Base-by-base conservation (phyloP, 2,888 invertebrate species). In the Nycteola revayana region DNA sequence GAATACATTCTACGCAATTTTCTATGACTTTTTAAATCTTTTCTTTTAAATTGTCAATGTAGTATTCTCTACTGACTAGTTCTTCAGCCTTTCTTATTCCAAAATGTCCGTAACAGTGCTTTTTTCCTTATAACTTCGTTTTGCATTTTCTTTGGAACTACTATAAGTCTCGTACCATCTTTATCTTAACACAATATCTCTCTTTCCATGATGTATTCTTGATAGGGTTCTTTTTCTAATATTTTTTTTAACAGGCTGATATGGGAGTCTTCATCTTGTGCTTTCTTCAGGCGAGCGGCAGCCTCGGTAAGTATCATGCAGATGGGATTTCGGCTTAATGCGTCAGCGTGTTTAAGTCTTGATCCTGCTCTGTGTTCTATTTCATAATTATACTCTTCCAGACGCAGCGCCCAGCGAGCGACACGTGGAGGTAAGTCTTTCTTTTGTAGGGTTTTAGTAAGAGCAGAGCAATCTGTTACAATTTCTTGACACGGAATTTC, bases 41-140 rank as follows among this genome's bases (percentile, higher is more conserved):
- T n/a, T 11, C 43, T 17, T 28, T 3, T 14, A 47, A 10, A 9
- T 52, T 35, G 1, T 50, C 34, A 1, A 51, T 49, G 9, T 25
- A 42, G 22, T 49, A 57, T 9, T 57, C 50, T 42, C 46, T 41
- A 1, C 10, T 31, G 0, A 60, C 41, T 2, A 53, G 9, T 22
- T 55, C 52, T 40, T 52, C 40, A 1, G 40, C 55, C 9, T 60
- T 55, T 0, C 4, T 9, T 5, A 41, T 9, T n/a, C 47, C 44
- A 41, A 60, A 60, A 40, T 59, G 52, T 36, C 55, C 55, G 17
- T 25, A 43, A 8, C 44, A 45, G 8, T 59, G 50, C 7, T 32
- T 42, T 8, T 35, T 56, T 21, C 44, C n/a, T 48, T 2, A 79
- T 74, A 1, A 78, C 55, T 34, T 75, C 63, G 10, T 23, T 8